phyloP scores from a whole-genome alignment of 2,797 vertebrate genomes.

The Ctenosaura bakeri region DNA sequence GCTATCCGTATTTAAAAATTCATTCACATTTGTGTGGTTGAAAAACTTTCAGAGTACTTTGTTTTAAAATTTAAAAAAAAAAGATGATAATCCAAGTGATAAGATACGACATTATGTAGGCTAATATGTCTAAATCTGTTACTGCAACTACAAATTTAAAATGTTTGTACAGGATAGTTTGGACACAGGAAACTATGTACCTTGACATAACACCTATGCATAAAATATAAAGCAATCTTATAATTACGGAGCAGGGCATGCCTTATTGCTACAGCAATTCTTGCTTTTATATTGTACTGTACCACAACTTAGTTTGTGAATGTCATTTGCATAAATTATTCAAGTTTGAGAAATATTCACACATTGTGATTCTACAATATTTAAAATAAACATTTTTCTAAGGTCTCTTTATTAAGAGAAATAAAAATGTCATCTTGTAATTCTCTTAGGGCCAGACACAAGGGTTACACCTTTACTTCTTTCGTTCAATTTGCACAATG shows the following conservation, averaged over 20 bases:
- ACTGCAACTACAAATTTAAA: conserved; percentile 78
- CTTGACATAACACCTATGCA: conserved; percentile 77
- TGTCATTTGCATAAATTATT: conserved; percentile 82
- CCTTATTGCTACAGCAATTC: conserved; percentile 78
- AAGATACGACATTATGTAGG: conserved; percentile 67
- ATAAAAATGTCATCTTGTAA: conserved; percentile 89
- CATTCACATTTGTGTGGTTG: conserved; percentile 30
- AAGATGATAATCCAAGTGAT: conserved; percentile 54
- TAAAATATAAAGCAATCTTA: conserved; percentile 81
- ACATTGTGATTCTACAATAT: conserved; percentile 78
- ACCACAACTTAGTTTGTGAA: conserved; percentile 78
- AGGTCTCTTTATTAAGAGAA: conserved; percentile 91
- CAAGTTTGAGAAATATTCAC: conserved; percentile 80
- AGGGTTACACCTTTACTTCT: conserved; percentile 70
- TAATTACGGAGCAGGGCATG: conserved; percentile 84
- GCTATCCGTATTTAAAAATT: conserved; percentile 33
- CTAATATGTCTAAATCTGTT: conserved; percentile 79
- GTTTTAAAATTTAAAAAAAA: conserved; percentile 62
- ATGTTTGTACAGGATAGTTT: conserved; percentile 78
- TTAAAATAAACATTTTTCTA: conserved; percentile 87
- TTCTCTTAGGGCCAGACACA: conserved; percentile 86
- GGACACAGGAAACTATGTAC: conserved; percentile 79
- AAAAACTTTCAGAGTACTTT: conserved; percentile 54
- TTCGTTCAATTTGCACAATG: conserved; percentile 75
- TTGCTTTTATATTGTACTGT: conserved; percentile 77